Conservation (phyloP, 2,113 vertebrate species). For the Nothobranchius kuhntae region DNA sequence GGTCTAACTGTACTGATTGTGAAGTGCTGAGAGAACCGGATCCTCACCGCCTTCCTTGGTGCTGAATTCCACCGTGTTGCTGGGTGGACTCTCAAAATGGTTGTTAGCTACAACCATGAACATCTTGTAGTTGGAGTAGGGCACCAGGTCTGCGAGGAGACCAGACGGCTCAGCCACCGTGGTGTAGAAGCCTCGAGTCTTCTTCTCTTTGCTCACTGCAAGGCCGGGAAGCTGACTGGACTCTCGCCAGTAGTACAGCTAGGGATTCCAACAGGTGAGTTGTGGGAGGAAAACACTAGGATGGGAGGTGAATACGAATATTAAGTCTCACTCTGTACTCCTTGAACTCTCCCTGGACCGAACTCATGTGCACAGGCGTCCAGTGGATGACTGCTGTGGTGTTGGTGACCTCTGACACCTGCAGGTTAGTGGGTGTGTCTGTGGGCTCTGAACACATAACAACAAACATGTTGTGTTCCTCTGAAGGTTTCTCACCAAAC, state of each 20-base stretch:
- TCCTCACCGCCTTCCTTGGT: conserved; percentile 92
- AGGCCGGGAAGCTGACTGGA: conserved; percentile 89
- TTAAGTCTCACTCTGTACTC: conserved; percentile 89
- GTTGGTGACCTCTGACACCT: conserved; percentile 86
- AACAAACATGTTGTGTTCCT: background rate
- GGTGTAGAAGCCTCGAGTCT: conserved; percentile 84
- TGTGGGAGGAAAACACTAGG: background rate
- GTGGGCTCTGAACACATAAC: conserved; percentile 82
- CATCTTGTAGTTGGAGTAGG: conserved; percentile 93
- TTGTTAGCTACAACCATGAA: conserved; percentile 95
- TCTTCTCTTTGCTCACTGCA: conserved; percentile 87
- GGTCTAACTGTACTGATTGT: background rate
- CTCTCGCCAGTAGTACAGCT: conserved; percentile 96
- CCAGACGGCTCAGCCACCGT: conserved; percentile 81
- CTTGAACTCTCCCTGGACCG: conserved; percentile 90
- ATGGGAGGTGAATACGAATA: too few species aligned
- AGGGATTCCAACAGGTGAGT: conserved; percentile 51
- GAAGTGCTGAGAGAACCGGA: background rate
- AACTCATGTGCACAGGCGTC: conserved; percentile 86
- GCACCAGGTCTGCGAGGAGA: conserved; percentile 86
- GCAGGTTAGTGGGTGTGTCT: conserved; percentile 85
- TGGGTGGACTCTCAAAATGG: conserved; percentile 86
- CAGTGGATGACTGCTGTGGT: conserved; percentile 87
- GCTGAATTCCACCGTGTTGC: conserved; percentile 88
- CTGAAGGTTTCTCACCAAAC: too few species aligned